Evolutionary conservation across 1,140 invertebrate species (phyloP), one percentile per base, ranked within the genome.

Genomic region (Halesus radiatus): DNA sequence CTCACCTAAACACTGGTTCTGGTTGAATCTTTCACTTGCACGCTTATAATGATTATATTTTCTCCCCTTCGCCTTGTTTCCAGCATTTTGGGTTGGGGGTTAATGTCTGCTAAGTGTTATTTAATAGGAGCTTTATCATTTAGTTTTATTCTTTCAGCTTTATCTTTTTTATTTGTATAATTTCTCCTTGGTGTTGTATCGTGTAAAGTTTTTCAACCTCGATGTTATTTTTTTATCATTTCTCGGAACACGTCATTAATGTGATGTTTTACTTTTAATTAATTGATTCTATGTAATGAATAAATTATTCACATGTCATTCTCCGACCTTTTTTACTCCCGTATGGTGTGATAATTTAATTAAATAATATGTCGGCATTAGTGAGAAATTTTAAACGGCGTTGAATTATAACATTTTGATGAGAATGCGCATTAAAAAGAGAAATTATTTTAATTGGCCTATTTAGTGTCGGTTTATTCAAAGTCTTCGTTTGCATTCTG

Each of bases 401-500:
- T 60, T 60, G 13, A 18, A 60, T 13, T 4, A 23, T 60, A 60
- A 22, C 56, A 60, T 60, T 60, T 60, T 60, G 10, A 60, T 23
- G 56, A 60, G 18, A 60, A 60, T 60, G 23, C 16, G 56, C 56
- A 60, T 23, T 60, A 13, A 60, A 22, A 22, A 22, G 54, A 56
- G 22, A 29, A 22, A 64, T 64, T 29, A 23, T 64, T 64, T 64
- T 64, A 64, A 64, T 64, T 64, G 26, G 26, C 62, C 22, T 64
- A 22, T 29, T 32, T 29, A 29, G 26, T 29, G 62, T 64, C 62
- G 62, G 62, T 64, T 64, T 64, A 64, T 26, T 64, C 37, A 45
- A 45, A 45, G 37, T 10, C 37, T 45, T 45, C 37, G 37, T 45
- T 45, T 45, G 37, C 37, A 45, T 45, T 45, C 37, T 45, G 13